Base-by-base conservation (phyloP, 2,888 invertebrate genomes). In the Latrodectus hesperus region DNA sequence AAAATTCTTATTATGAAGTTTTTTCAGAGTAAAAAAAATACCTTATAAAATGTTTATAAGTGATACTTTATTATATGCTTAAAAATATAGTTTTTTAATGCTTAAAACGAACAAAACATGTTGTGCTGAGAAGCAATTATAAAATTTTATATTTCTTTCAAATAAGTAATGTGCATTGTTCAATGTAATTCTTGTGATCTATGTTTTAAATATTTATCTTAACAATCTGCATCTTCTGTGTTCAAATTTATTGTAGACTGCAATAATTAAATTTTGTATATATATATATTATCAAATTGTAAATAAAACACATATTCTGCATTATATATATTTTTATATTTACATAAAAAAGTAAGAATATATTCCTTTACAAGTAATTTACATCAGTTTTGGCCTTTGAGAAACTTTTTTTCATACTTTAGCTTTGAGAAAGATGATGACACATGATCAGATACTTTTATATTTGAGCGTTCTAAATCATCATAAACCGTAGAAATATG, bases 401-500 rank as follows among this genome's bases (percentile, higher is more conserved):
- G 60, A 67, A 89, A 89, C 51, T 89, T 83, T 80, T 80, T 79
- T 38, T 80, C 75, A 76, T 84, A 89, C 60, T 86, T 87, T n/a
- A 89, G 60, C 53, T 38, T 87, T 64, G 89, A 65, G 53, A 77
- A 83, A 38, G 82, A 65, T 49, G 83, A 75, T n/a, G 89, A 84
- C 14, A 64, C 67, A 17, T 85, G 71, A 49, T 87, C 78, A 9
- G 89, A 82, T 55, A 83, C 80, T n/a, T 76, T 81, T 11, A 84
- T 84, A 67, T 89, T 87, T 14, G 86, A 74, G 22, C 55, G 51
- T 49, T 67, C 49, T 11, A 87, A 87, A 68, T 89, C 68, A 76
- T 89, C 89, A 76, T 89, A 89, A 52, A 80, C 22, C 17, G 89
- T 89, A 22, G 89, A 89, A 51, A 89, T 89, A 49, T 55, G 72